A percentile compares a stretch with the other conserved stretches of the same genome.
These are phyloP conservation scores for Bombus confusus DNA, from an alignment of 1,140 invertebrate species.

Conservation along the genomic window DNA sequence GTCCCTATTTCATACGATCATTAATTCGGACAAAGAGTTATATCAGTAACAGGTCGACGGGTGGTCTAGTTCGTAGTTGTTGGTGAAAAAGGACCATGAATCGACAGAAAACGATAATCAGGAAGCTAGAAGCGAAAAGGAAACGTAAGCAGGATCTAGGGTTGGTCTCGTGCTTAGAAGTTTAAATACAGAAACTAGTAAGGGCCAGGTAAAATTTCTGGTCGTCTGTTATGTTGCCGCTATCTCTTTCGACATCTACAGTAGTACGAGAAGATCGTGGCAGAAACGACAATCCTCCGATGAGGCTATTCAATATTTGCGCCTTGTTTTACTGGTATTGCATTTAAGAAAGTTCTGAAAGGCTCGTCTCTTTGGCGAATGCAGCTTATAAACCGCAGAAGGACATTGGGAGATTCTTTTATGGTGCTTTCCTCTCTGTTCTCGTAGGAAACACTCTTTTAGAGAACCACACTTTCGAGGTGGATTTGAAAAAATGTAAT, in stretches of 20 bases:
- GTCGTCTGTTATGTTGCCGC: slow-evolving; percentile 48
- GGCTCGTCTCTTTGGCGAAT: slow-evolving; percentile 2
- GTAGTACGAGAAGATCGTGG: not conserved
- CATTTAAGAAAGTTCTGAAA: slow-evolving; percentile 73
- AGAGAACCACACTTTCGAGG: no score
- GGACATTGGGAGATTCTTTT: not conserved
- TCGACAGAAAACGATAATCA: not conserved
- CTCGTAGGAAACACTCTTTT: not conserved
- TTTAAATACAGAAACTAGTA: slow-evolving; percentile 28
- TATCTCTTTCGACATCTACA: slow-evolving; percentile 42
- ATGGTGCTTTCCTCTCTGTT: not conserved
- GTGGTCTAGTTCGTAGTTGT: slow-evolving; percentile 57
- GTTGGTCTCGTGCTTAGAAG: slow-evolving; percentile 21
- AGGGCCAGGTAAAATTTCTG: slow-evolving; percentile 31
- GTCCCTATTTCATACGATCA: slow-evolving; percentile 66
- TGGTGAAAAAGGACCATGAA: not conserved
- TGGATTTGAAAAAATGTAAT: no score
- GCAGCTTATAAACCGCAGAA: slow-evolving; percentile 8
- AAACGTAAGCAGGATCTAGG: not conserved
- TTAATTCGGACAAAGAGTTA: slow-evolving; percentile 44
- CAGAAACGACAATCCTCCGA: slow-evolving; percentile 57
- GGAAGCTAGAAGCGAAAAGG: not conserved
- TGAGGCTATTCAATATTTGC: slow-evolving; percentile 71
- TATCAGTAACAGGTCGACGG: slow-evolving; percentile 62
- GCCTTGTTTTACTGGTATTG: slow-evolving; percentile 78